phyloP scores from a whole-genome alignment of 2,888 invertebrate genomes.

The Watsonalla cultraria region DNA sequence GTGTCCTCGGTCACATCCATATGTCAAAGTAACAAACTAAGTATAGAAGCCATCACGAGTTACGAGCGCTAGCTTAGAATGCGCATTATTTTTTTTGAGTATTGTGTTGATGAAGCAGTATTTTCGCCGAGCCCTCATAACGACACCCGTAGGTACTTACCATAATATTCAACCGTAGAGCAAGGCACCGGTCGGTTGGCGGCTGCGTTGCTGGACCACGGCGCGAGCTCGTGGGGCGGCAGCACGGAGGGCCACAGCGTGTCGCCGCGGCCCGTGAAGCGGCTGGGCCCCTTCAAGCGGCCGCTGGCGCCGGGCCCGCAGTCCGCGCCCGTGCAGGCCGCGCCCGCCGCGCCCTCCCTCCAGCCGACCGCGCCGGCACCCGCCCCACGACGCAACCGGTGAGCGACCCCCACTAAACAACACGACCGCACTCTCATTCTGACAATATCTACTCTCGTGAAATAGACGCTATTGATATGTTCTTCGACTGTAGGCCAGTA shows the following conservation, averaged over 20 bases:
- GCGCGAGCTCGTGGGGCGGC: constrained; percentile 58
- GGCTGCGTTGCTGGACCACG: constrained; percentile 80
- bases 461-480: too few species aligned
- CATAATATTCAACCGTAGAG: constrained; percentile 28
- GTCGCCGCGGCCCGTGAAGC: constrained; percentile 84
- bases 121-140: too few species aligned
- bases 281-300: constrained; percentile 82
- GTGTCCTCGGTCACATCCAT: too few species aligned
- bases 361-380: constrained; percentile 25
- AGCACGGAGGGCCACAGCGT: constrained; percentile 42
- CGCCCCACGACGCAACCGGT: constrained; percentile 52
- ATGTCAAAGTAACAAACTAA: too few species aligned
- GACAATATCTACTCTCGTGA: too few species aligned
- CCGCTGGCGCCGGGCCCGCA: constrained; percentile 47
- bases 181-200: constrained; percentile 72
- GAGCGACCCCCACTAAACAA: constrained; percentile 21
- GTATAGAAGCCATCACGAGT: too few species aligned
- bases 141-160: too few species aligned
- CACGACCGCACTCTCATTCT: not conserved
- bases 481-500: not conserved
- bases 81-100: too few species aligned
- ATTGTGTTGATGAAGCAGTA: too few species aligned
- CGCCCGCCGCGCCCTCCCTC: constrained; percentile 27
- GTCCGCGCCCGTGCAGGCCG: constrained; percentile 20
- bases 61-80: too few species aligned